These are phyloP conservation scores for Caenorhabditis afra DNA, from an alignment of 2,888 invertebrate species.

Conservation along the genomic window DNA sequence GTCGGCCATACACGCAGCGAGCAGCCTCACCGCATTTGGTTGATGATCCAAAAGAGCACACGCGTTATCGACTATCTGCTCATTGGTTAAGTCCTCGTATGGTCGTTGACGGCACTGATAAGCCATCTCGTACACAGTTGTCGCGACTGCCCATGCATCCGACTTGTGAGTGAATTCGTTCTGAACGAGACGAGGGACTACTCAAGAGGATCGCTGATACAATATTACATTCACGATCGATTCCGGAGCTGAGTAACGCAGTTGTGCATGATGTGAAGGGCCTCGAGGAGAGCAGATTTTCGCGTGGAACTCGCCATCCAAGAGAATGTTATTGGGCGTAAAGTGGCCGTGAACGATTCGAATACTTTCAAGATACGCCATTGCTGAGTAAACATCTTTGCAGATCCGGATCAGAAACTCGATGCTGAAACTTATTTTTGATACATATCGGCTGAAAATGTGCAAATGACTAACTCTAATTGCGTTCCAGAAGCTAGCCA, in stretches of 20 bases:
- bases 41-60: slow-evolving; percentile 62
- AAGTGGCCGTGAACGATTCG: slow-evolving; percentile 75
- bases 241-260: slow-evolving; percentile 76
- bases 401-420: slow-evolving; percentile 62
- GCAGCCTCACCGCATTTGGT: slow-evolving; percentile 60
- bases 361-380: slow-evolving; percentile 70
- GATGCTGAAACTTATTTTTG: slow-evolving; percentile 25
- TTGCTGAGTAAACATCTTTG: slow-evolving; percentile 67
- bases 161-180: slow-evolving; percentile 90
- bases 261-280: slow-evolving; percentile 74
- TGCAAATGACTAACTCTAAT: slow-evolving; percentile 48
- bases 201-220: not conserved
- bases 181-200: slow-evolving; percentile 83
- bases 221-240: slow-evolving; percentile 72
- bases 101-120: slow-evolving; percentile 88
- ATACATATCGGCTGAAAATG: not conserved
- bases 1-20: not conserved
- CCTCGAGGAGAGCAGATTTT: slow-evolving; percentile 73
- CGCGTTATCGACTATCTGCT: slow-evolving; percentile 89
- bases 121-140: slow-evolving; percentile 90
- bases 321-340: slow-evolving; percentile 69
- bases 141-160: slow-evolving; percentile 94
- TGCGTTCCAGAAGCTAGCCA: slow-evolving; percentile 52
- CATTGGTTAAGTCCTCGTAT: slow-evolving; percentile 87
- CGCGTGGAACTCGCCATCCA: slow-evolving; percentile 60